Base-by-base conservation (phyloP, 1,140 invertebrate genomes). In the Temnothorax curvispinosus region DNA sequence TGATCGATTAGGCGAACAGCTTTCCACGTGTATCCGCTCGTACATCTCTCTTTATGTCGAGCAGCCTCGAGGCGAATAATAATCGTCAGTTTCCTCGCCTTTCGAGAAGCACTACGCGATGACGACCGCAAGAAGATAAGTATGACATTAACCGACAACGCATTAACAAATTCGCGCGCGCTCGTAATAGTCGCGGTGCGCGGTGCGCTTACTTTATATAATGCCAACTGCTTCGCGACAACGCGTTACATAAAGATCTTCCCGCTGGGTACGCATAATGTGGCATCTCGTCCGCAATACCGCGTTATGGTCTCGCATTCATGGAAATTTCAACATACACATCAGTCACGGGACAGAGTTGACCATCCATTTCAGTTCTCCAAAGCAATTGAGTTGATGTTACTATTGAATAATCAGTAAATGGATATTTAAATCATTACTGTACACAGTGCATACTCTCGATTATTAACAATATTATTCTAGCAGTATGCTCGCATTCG, bases 241-340 rank as follows among this genome's bases (percentile, higher is more conserved):
- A 71, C 15, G 64, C 47, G 21, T 81, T 81, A 81, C 38, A 71
- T 81, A 81, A 81, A 81, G 78, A 81, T 35, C 21, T 44, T 44
- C 56, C 32, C n/a, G 18, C 21, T n/a, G 38, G 38, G 41, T 9
- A 81, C n/a, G 47, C 41, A 67, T 78, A 65, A 78, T 67, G n/a
- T 47, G 15, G 38, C 27, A 62, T 77, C 27, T 47, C 21, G 44
- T 69, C 69, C 35, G n/a, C 41, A 35, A 44, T 44, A 80, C 9
- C 60, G 21, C 41, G 56, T 77, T 35, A n/a, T 13, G 54, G 5
- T 69, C 7, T 80, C 35, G 27, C 47, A 56, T n/a, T 81, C 27
- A 38, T 11, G n/a, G 0, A 44, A 56, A 52, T 52, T 50, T 35
- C 18, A 27, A n/a, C 38, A 65, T 77, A 4, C 9, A 50, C 5